Conservation (phyloP, 2,113 vertebrate species). For the Delphinus delphis region DNA sequence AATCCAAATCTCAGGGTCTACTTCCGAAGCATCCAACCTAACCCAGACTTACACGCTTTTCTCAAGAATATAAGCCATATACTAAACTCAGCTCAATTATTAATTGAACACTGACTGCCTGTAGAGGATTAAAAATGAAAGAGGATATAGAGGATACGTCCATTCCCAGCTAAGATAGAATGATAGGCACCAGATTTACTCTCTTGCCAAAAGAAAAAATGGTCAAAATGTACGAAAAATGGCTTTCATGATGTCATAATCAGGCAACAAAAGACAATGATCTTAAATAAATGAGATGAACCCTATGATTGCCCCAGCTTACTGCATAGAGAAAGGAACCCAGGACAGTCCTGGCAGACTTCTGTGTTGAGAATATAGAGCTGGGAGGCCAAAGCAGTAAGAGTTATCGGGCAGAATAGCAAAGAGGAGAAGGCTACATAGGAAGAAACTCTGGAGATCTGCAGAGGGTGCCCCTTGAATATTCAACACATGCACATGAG, state of each 20-base stretch:
- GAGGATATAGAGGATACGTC: background rate
- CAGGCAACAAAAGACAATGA: background rate
- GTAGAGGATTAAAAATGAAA: background rate
- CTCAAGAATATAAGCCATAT: background rate
- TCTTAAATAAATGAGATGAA: background rate
- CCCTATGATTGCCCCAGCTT: background rate
- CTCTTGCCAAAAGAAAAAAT: slow-evolving; percentile 15
- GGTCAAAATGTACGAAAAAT: background rate
- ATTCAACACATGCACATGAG: background rate
- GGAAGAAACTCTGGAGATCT: background rate
- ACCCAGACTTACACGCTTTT: background rate
- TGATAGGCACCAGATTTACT: background rate
- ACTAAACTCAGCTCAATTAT: slow-evolving; percentile 1
- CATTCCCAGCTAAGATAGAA: background rate
- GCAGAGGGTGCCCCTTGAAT: background rate
- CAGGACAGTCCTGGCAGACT: background rate
- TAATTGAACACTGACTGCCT: background rate
- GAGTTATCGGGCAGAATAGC: background rate
- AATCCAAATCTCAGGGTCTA: background rate
- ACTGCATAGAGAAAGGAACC: background rate
- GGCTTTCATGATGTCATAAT: background rate
- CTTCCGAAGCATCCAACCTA: slow-evolving; percentile 8
- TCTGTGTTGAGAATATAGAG: background rate
- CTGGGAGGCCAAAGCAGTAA: background rate
- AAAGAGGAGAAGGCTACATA: background rate